Conservation (phyloP, 2,113 vertebrate species). For the Myanophis thanlyinensis region DNA sequence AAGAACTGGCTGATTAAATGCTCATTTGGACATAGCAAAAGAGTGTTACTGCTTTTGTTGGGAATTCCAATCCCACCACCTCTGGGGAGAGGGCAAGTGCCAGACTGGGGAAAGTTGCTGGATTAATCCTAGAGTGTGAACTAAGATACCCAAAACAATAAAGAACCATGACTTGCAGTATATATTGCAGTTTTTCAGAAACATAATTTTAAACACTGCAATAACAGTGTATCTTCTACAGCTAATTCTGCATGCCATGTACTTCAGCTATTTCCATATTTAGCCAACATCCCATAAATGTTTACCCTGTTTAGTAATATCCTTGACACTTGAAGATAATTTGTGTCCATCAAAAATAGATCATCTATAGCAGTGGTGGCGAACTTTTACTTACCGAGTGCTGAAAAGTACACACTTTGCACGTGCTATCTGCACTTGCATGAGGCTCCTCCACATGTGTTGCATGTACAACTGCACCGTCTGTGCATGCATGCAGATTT, state of each 20-base stretch:
- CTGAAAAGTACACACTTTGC: too few species aligned
- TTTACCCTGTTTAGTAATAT: background rate
- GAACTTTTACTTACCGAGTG: too few species aligned
- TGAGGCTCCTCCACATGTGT: too few species aligned
- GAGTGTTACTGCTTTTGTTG: background rate
- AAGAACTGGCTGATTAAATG: background rate
- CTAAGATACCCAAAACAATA: background rate
- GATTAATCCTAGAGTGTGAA: background rate
- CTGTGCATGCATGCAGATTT: too few species aligned
- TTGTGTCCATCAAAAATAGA: constrained; percentile 19
- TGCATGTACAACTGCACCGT: too few species aligned
- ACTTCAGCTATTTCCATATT: background rate
- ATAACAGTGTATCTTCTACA: background rate
- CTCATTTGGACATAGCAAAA: background rate
- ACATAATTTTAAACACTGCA: background rate
- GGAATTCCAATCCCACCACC: background rate
- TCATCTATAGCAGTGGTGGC: constrained; percentile 8
- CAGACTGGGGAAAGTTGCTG: background rate
- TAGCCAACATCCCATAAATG: background rate
- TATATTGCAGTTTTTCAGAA: background rate
- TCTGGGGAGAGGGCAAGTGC: background rate
- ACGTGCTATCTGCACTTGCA: too few species aligned
- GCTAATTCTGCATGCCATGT: background rate
- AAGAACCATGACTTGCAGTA: background rate
- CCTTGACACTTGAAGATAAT: background rate